Conservation (phyloP, 2,797 vertebrate genomes). For the Gallirallus australis region DNA sequence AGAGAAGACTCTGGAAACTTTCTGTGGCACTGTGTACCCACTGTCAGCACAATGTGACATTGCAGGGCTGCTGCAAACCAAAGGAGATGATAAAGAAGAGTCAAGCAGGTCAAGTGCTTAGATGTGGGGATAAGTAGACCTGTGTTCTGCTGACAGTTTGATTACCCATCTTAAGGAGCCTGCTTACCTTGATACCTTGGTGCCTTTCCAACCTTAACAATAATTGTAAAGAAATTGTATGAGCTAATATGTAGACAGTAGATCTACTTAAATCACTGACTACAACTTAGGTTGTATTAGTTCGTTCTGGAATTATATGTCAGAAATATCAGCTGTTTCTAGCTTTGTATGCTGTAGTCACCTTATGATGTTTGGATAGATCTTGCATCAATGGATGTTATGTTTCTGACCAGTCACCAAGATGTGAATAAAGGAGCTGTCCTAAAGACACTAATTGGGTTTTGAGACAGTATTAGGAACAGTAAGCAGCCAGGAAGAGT, state of each 20-base stretch:
- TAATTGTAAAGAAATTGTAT: not conserved
- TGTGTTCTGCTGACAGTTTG: not conserved
- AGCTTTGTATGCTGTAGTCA: fast-evolving
- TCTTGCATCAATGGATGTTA: not conserved
- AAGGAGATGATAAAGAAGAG: not conserved
- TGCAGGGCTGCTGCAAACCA: not conserved
- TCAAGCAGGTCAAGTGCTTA: not conserved
- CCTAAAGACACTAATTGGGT: not conserved
- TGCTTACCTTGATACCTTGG: not conserved
- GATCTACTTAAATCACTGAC: not conserved
- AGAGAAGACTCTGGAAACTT: not conserved
- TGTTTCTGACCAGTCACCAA: not conserved
- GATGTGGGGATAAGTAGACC: not conserved
- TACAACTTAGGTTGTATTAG: not conserved
- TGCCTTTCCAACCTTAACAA: not conserved
- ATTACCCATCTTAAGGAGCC: not conserved
- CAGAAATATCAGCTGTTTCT: not conserved
- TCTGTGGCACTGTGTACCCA: not conserved
- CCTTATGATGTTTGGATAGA: fast-evolving
- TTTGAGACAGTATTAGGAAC: not conserved
- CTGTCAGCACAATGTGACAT: not conserved
- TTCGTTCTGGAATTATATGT: not conserved
- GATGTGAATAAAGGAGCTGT: not conserved
- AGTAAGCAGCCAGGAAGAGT: not conserved
- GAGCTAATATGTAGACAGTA: not conserved